Evolutionary conservation across 2,888 invertebrate genomes (phyloP), one percentile per base, ranked within the genome.

Genomic region (Thymelicus acteon): DNA sequence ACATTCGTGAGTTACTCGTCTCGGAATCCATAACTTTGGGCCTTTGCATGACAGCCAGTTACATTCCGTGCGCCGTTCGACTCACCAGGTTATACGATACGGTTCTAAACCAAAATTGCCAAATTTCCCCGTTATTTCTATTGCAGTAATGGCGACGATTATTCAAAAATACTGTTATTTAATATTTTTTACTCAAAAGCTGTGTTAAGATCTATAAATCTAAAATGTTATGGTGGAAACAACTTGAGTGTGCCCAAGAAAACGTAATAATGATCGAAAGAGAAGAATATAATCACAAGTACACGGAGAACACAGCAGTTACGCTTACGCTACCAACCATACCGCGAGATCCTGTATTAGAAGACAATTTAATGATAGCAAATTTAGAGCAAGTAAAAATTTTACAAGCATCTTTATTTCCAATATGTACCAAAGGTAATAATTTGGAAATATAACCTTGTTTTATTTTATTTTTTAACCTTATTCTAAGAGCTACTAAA

Each of bases 361-460:
- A 90, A 79, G 90, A 92, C 75, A 88, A 90, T 82, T 81, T 91
- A 67, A 83, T 92, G 74, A 84, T 92, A 80, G 85, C 91, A 48
- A 91, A 90, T 81, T 76, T 92, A 83, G 91, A 94, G 76, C 94
- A 92, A 86, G 96, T 96, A 52, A 95, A 94, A 85, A 94, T 95
- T 72, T 91, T 96, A 72, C 96, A 96, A 86, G 95, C 96, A 62
- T 93, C 95, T 65, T 88, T 96, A 71, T 96, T 96, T 85, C 96
- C 96, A 62, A 93, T 94, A 80, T 94, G 89, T 78, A 90, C 86
- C 76, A 94, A 89, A 94, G 94, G 94, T 94, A 92, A 86, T 77
- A 19, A 1, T 19, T 19, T 19, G 19, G 19, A 19, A 19, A 19
- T 19, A 19, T 19, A 19, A 58, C 31, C 13, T 5, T 19, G 7